Evolutionary conservation across 1,140 invertebrate genomes (phyloP).

Genomic region (Chironomus striatipennis): DNA sequence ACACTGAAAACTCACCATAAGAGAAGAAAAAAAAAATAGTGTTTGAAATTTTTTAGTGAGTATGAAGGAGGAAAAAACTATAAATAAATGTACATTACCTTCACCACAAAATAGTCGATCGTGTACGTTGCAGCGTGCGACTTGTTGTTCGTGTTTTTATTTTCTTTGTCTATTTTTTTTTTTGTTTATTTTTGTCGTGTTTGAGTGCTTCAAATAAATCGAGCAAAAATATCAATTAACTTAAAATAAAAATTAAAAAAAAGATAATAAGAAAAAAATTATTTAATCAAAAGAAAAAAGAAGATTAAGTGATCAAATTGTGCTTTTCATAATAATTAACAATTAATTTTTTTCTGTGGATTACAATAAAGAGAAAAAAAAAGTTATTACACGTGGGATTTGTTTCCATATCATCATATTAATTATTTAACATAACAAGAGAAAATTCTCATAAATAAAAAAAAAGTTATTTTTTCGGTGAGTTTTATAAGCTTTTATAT

Average conservation of each 20-base stretch:
- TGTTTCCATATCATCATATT: neutral
- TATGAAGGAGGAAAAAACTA: conserved; percentile 15
- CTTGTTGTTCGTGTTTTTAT: neutral
- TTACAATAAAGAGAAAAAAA: neutral
- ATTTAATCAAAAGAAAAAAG: neutral
- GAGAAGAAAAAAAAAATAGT: neutral
- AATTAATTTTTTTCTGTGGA: neutral
- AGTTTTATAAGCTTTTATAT: neutral
- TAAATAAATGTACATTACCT: conserved; percentile 18
- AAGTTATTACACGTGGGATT: neutral
- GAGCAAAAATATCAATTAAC: neutral
- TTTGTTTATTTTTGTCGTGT: neutral
- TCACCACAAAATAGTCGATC: conserved; percentile 17
- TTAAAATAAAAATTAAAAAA: neutral
- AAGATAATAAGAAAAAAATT: neutral
- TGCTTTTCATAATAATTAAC: no score
- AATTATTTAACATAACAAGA: neutral
- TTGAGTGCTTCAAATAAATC: neutral
- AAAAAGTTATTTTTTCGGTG: no score
- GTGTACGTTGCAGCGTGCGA: neutral
- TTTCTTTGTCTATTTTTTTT: neutral
- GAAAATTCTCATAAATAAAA: no score
- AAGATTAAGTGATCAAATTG: neutral
- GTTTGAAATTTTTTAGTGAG: no score
- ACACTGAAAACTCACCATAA: neutral